Base-by-base conservation (phyloP, 2,113 vertebrate genomes). In the Callospermophilus lateralis region DNA sequence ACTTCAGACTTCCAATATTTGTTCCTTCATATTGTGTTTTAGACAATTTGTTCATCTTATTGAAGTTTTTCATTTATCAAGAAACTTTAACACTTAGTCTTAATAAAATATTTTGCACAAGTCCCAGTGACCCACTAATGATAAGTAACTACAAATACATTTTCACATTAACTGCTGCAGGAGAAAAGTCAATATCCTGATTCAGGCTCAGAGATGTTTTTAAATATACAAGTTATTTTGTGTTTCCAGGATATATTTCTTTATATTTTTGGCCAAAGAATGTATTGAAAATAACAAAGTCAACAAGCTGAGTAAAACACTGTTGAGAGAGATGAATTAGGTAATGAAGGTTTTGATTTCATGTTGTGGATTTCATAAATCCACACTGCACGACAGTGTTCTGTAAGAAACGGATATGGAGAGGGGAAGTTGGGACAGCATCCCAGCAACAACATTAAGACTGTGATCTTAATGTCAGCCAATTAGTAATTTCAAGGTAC, bases 1-100 rank as follows among this genome's bases (percentile, higher is more conserved):
- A 22, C 7, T 32, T 55, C 19, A 91, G 51, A 53, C 3, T 48
- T 17, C 2, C 9, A 12, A 12, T 8, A 58, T 65, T 79, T 79
- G 15, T 68, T 45, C 22, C 72, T 78, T 42, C 3, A 63, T 28
- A 8, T 45, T 37, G 37, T 28, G 28, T 58, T 73, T 89, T 48
- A 74, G 19, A 22, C 28, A 77, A 24, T 34, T 5, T 70, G 48
- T 63, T 11, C 17, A 16, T 48, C 20, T 85, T 67, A 6, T 51
- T n/a, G 0, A 45, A 45, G 0, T 55, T 80, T 85, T 58, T 11
- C 10, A 48, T 53, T 34, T 22, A 8, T 4, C 22, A 0, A 70
- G 39, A 11, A 30, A 67, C 10, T 17, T 55, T 72, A 26, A 70
- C 2, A 6, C 37, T 42, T 16, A 72, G 70, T 80, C 42, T 58